Percentiles rank a stretch among this genome's conserved stretches.
Evolutionary conservation across 2,888 invertebrate species (phyloP).

Genomic region (Zaprionus lineosus): DNA sequence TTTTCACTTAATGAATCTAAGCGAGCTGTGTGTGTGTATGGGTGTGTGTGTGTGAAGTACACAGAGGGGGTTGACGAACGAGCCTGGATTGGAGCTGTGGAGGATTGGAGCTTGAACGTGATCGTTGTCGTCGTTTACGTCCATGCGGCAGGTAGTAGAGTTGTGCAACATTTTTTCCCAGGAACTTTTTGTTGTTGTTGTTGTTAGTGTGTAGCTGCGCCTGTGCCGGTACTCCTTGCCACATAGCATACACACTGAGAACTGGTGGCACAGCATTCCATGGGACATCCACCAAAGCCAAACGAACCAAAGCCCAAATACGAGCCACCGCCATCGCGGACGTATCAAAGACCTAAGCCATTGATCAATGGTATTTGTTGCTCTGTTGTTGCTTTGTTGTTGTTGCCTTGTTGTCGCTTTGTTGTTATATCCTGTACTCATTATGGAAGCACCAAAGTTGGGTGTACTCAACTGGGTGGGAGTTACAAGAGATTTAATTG

Average conservation of each 20-base stretch:
- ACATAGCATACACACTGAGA: constrained; percentile 65
- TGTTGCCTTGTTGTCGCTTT: too few species aligned
- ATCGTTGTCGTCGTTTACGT: constrained; percentile 40
- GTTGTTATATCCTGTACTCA: too few species aligned
- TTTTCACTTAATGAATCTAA: constrained; percentile 78
- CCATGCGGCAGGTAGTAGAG: constrained; percentile 66
- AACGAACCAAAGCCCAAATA: constrained; percentile 42
- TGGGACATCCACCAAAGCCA: constrained; percentile 70
- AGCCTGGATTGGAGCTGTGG: neutral
- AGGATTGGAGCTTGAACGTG: constrained; percentile 35
- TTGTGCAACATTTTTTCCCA: constrained; percentile 78
- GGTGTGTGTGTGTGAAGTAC: neutral
- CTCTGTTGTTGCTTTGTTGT: neutral
- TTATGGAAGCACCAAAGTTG: too few species aligned
- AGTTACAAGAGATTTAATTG: too few species aligned
- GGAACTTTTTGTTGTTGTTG: constrained; percentile 55
- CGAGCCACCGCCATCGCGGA: constrained; percentile 62
- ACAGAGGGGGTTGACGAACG: neutral
- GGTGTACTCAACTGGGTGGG: too few species aligned
- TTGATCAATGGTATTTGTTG: constrained; percentile 74
- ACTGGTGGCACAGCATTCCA: constrained; percentile 75
- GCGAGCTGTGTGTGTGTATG: constrained; percentile 50
- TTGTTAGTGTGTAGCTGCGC: constrained; percentile 21
- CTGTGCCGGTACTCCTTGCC: constrained; percentile 55
- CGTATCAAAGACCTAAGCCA: constrained; percentile 75